A percentile compares a stretch with the other conserved stretches of the same genome.
phyloP scores from a whole-genome alignment of 1,140 invertebrate species.

The Drosophila murphyi region DNA sequence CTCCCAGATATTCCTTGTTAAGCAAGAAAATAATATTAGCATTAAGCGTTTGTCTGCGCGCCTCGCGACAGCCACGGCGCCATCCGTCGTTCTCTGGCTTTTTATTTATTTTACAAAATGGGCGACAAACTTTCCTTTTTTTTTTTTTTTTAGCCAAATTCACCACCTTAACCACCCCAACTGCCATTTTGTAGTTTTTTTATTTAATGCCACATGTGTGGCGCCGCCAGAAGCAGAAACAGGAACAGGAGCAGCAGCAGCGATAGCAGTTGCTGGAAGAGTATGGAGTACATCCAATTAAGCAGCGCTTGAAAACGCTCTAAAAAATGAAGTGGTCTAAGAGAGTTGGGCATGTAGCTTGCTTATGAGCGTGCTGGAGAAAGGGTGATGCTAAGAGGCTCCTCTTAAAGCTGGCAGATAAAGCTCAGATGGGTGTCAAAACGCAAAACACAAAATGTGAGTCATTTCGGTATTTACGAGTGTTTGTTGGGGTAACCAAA shows the following conservation, averaged over 20 bases:
- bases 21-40: constrained; percentile 83
- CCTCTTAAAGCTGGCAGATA: constrained; percentile 35
- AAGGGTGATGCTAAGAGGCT: constrained; percentile 48
- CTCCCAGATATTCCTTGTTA: constrained; percentile 52
- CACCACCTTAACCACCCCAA: not conserved
- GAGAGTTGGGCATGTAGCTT: constrained; percentile 7
- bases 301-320: constrained; percentile 69
- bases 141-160: constrained; percentile 32
- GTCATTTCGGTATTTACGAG: not conserved
- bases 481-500: not conserved
- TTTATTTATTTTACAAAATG: constrained; percentile 79
- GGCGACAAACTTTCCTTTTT: constrained; percentile 73
- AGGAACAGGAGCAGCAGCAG: constrained; percentile 7
- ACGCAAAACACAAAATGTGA: not conserved
- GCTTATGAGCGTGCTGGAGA: not conserved
- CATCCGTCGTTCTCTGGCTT: constrained; percentile 43
- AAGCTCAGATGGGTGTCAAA: constrained; percentile 5
- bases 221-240: constrained; percentile 28
- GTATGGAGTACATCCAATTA: constrained; percentile 73
- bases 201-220: constrained; percentile 46
- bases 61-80: constrained; percentile 65
- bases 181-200: constrained; percentile 54
- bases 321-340: constrained; percentile 58
- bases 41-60: constrained; percentile 81
- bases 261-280: constrained; percentile 6